Conservation (phyloP, 37 sponge, comb jelly and placozoan genomes). For the Crambe crambe region DNA sequence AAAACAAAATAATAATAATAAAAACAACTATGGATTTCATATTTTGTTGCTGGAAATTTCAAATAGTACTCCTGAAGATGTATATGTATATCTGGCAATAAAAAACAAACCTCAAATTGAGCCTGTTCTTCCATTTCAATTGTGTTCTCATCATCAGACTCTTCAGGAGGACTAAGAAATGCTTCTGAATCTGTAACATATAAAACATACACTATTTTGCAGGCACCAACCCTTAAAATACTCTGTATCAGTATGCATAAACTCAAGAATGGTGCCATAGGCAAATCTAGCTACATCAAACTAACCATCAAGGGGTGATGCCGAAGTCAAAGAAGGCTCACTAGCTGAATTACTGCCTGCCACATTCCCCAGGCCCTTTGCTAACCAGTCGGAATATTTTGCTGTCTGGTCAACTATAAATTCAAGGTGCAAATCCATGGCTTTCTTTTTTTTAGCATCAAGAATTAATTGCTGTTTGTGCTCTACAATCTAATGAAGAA, state of each 20-base stretch:
- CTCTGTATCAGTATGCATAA: too few species aligned
- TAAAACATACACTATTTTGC: too few species aligned
- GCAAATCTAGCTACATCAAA: neutral
- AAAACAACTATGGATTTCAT: neutral
- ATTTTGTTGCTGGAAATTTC: neutral
- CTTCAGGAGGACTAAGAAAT: constrained; percentile 50
- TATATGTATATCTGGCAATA: neutral
- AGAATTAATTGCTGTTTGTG: constrained; percentile 79
- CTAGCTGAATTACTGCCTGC: neutral
- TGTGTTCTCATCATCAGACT: constrained; percentile 87
- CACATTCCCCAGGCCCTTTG: constrained; percentile 55
- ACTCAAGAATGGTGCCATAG: neutral
- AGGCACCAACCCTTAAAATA: too few species aligned
- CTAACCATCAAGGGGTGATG: constrained; percentile 11
- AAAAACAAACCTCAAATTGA: neutral
- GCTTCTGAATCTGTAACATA: constrained; percentile 31
- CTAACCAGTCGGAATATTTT: constrained; percentile 95
- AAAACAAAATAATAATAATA: neutral
- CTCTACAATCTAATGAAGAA: constrained; percentile 68
- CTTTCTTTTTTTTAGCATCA: constrained; percentile 84
- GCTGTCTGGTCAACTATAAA: constrained; percentile 95
- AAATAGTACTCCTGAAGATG: neutral
- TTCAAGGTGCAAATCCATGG: constrained; percentile 89
- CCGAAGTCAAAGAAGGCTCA: constrained; percentile 33
- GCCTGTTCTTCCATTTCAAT: constrained; percentile 76